Evolutionary conservation across 2,888 invertebrate species (phyloP).

Genomic region (Lasiommata megera): DNA sequence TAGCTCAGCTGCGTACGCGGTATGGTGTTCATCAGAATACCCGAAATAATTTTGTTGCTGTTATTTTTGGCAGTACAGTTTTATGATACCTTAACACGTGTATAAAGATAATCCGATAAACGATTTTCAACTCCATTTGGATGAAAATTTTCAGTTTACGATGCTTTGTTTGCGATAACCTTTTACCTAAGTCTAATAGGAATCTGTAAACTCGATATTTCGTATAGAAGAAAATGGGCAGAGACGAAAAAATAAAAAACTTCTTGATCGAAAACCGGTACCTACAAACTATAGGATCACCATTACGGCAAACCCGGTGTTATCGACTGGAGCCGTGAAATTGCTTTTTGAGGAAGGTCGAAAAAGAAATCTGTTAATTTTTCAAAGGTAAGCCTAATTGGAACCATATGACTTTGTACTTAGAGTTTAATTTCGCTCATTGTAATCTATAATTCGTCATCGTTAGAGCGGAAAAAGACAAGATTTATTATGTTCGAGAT

Average conservation of each 20-base stretch:
- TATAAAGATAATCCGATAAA: too few relatives aligned
- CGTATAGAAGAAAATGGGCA: background rate
- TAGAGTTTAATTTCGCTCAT: slow-evolving; percentile 29
- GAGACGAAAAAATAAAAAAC: background rate
- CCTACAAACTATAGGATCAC: background rate
- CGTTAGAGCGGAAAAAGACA: slow-evolving; percentile 32
- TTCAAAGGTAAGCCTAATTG: background rate
- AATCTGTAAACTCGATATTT: background rate
- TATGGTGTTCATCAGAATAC: too few relatives aligned
- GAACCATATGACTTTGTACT: background rate
- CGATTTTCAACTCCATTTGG: too few relatives aligned
- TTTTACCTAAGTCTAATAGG: too few relatives aligned
- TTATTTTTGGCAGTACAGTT: too few relatives aligned
- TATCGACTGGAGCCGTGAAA: slow-evolving; percentile 24
- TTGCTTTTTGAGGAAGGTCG: slow-evolving; percentile 15
- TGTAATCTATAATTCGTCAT: slow-evolving; percentile 32
- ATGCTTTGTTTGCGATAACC: background rate
- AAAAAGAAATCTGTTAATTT: slow-evolving; percentile 15
- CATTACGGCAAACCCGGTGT: slow-evolving; percentile 11
- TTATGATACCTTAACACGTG: too few relatives aligned
- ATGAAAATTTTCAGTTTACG: too few relatives aligned
- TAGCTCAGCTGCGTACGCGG: too few relatives aligned
- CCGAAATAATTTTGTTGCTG: too few relatives aligned
- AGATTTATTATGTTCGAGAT: slow-evolving; percentile 40
- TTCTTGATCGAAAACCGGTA: background rate